These are phyloP conservation scores for Nemotelus nigrinus DNA, from an alignment of 2,888 invertebrate genomes.

Conservation along the genomic window DNA sequence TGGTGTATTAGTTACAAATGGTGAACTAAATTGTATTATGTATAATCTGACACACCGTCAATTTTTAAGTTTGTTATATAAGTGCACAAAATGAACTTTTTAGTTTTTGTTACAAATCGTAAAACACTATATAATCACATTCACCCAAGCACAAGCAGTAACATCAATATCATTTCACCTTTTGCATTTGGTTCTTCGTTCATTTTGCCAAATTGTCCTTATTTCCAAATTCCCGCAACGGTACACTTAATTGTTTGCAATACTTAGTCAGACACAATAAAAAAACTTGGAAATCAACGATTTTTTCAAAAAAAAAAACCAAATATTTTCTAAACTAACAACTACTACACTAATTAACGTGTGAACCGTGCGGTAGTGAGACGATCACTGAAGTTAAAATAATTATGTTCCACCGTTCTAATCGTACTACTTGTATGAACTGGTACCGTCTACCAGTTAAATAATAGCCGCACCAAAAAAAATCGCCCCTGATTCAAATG, in stretches of 20 bases:
- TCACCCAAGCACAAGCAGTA: no score
- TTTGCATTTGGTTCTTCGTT: conserved; percentile 18
- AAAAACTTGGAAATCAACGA: neutral
- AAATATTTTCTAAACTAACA: no score
- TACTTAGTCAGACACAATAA: neutral
- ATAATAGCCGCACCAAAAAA: neutral
- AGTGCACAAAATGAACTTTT: no score
- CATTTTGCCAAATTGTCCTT: neutral
- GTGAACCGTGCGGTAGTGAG: conserved; percentile 31
- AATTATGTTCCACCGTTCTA: neutral
- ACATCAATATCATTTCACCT: neutral
- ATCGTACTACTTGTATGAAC: conserved; percentile 10
- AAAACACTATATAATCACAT: no score
- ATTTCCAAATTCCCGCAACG: neutral
- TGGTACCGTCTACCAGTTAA: conserved; percentile 4
- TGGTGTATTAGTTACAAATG: no score
- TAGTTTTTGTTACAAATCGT: no score
- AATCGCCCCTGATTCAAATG: conserved; percentile 1
- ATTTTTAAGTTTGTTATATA: no score
- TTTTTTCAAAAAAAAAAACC: neutral
- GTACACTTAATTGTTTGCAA: neutral
- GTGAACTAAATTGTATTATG: no score
- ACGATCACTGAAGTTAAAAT: conserved; percentile 13
- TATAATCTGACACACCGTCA: no score
- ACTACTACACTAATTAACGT: conserved; percentile 12